Percentiles rank a stretch among this genome's conserved stretches.
phyloP scores from a whole-genome alignment of 2,113 vertebrate genomes.

The Vidua macroura region DNA sequence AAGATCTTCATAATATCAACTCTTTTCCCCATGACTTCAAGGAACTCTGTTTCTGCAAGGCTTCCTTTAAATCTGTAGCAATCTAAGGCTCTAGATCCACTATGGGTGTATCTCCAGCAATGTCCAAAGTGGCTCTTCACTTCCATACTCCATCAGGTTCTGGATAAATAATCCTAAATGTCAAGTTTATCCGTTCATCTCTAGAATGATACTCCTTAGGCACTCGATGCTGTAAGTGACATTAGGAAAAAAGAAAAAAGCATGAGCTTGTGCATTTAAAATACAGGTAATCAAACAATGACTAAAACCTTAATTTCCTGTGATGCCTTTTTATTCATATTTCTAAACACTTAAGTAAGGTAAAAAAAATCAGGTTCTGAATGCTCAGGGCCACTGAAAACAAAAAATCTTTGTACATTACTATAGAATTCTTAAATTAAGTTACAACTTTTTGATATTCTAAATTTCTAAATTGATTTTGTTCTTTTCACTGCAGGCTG shows the following conservation, averaged over 20 bases:
- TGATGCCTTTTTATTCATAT: neutral
- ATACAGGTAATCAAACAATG: neutral
- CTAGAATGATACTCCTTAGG: slow-evolving; percentile 95
- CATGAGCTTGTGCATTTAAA: neutral
- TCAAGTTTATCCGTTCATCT: slow-evolving; percentile 88
- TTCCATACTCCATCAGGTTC: slow-evolving; percentile 57
- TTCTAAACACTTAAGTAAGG: neutral
- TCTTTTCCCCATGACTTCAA: neutral
- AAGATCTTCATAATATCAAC: neutral
- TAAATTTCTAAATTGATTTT: neutral
- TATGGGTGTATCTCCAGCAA: neutral
- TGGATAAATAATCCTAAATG: slow-evolving; percentile 86
- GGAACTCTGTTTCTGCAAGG: neutral
- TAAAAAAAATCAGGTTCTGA: neutral
- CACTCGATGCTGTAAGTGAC: slow-evolving; percentile 85
- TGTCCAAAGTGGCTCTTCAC: slow-evolving; percentile 14
- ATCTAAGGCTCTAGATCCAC: neutral
- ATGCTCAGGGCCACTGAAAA: neutral
- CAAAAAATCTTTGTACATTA: neutral
- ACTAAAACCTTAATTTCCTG: neutral
- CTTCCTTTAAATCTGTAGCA: neutral
- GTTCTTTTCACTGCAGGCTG: neutral
- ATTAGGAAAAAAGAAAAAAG: neutral
- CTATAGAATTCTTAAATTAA: neutral
- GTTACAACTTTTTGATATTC: neutral